Conservation (phyloP, 2,113 vertebrate species). For the Cynoglossus semilaevis region DNA sequence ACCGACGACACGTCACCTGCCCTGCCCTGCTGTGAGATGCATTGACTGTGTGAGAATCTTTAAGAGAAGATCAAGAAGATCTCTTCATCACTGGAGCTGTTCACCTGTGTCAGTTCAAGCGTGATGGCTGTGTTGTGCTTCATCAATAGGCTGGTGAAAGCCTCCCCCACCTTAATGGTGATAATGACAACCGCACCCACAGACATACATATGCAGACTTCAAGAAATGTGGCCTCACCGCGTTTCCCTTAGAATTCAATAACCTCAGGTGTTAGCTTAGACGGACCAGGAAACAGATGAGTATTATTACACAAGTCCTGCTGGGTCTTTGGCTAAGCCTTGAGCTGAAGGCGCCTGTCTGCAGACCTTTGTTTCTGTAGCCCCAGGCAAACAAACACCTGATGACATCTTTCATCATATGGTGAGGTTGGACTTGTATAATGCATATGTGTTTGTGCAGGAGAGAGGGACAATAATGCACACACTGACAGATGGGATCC, state of each 20-base stretch:
- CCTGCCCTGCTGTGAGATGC: background rate
- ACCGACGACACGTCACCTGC: background rate
- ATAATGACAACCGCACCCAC: slow-evolving; percentile 24
- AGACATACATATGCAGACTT: background rate
- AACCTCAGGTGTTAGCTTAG: slow-evolving; percentile 4
- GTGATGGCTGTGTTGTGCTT: slow-evolving; percentile 31
- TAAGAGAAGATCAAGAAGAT: background rate
- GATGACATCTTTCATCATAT: slow-evolving; percentile 43
- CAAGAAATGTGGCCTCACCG: slow-evolving; percentile 62
- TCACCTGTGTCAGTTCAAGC: slow-evolving; percentile 21
- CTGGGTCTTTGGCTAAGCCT: slow-evolving; percentile 17
- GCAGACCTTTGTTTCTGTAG: slow-evolving; percentile 38
- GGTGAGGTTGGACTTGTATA: slow-evolving; percentile 15
- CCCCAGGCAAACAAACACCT: slow-evolving; percentile 19
- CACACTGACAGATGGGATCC: slow-evolving; percentile 62
- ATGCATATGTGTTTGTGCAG: slow-evolving; percentile 8
- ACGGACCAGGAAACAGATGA: slow-evolving; percentile 20
- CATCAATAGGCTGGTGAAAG: slow-evolving; percentile 61
- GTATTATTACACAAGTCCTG: slow-evolving; percentile 13
- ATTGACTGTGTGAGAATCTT: background rate
- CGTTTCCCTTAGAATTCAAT: slow-evolving; percentile 31
- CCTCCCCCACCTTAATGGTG: slow-evolving; percentile 29
- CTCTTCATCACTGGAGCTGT: background rate
- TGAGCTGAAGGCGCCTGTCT: slow-evolving; percentile 42
- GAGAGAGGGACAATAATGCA: slow-evolving; percentile 50